Evolutionary conservation across 2,797 vertebrate species (phyloP).

Genomic region (Anguilla pacifica): DNA sequence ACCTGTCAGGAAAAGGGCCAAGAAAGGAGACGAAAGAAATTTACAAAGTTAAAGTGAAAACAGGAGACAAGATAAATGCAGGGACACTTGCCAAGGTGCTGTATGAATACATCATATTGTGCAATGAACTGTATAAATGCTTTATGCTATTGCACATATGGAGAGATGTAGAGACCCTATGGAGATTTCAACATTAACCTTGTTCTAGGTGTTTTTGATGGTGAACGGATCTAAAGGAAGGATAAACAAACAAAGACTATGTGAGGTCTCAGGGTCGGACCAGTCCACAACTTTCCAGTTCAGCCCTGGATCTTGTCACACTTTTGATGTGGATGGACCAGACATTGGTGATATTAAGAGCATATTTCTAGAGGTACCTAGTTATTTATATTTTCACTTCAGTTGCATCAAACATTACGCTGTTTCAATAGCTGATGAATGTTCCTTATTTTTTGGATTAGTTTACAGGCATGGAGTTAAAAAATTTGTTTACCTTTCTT

Average conservation of each 20-base stretch:
- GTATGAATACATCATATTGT: neutral
- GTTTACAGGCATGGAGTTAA: neutral
- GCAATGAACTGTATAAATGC: neutral
- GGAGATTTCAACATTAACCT: neutral
- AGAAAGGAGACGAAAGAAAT: constrained; percentile 27
- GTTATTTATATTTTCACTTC: neutral
- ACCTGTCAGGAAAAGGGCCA: neutral
- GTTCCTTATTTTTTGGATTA: neutral
- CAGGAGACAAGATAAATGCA: constrained; percentile 42
- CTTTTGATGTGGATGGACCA: constrained; percentile 33
- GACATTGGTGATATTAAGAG: constrained; percentile 34
- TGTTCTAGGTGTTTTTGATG: constrained; percentile 43
- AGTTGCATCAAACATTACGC: neutral
- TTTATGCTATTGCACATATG: neutral
- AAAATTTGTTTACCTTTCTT: neutral
- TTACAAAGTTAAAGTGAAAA: constrained; percentile 50
- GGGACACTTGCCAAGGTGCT: constrained; percentile 48
- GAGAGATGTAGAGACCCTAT: neutral
- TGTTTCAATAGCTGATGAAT: neutral
- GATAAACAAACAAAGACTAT: constrained; percentile 20
- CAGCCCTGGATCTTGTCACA: neutral
- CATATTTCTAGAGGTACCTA: constrained; percentile 37
- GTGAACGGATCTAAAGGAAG: constrained; percentile 44
- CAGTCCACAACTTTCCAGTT: constrained; percentile 27
- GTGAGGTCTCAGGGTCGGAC: neutral